Evolutionary conservation across 2,113 vertebrate genomes (phyloP).

Genomic region (Sorex fumeus): DNA sequence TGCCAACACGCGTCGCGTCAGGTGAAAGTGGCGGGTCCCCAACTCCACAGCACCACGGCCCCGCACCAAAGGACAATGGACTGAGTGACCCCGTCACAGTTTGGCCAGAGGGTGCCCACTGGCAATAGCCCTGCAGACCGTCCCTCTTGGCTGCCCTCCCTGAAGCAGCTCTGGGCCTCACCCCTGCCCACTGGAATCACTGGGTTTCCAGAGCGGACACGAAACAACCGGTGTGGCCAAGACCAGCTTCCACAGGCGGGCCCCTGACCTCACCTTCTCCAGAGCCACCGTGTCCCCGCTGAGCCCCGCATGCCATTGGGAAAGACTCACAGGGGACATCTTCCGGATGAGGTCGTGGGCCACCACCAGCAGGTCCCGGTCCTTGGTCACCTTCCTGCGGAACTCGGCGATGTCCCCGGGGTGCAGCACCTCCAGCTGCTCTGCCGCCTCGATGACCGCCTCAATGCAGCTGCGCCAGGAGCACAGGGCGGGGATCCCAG

Average conservation of each 20-base stretch:
- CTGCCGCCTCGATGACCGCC: slow-evolving; percentile 86
- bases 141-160: too few species aligned
- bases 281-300: accelerated
- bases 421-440: slow-evolving; percentile 89
- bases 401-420: slow-evolving; percentile 86
- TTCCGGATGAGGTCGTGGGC: slow-evolving; percentile 90
- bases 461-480: slow-evolving; percentile 89
- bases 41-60: too few species aligned
- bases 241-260: too few species aligned
- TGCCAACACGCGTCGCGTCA: too few species aligned
- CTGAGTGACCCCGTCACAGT: too few species aligned
- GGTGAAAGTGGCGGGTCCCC: too few species aligned
- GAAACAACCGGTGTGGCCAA: too few species aligned
- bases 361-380: slow-evolving; percentile 88
- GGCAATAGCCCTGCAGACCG: too few species aligned
- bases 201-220: neutral
- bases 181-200: too few species aligned
- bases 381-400: slow-evolving; percentile 84
- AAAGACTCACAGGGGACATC: slow-evolving; percentile 89
- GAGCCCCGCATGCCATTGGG: accelerated
- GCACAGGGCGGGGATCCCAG: slow-evolving; percentile 84
- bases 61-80: too few species aligned
- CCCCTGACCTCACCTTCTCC: neutral
- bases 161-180: too few species aligned
- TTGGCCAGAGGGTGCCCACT: too few species aligned